Evolutionary conservation across 2,797 vertebrate species (phyloP).

Genomic region (Melanotaenia nigrans): DNA sequence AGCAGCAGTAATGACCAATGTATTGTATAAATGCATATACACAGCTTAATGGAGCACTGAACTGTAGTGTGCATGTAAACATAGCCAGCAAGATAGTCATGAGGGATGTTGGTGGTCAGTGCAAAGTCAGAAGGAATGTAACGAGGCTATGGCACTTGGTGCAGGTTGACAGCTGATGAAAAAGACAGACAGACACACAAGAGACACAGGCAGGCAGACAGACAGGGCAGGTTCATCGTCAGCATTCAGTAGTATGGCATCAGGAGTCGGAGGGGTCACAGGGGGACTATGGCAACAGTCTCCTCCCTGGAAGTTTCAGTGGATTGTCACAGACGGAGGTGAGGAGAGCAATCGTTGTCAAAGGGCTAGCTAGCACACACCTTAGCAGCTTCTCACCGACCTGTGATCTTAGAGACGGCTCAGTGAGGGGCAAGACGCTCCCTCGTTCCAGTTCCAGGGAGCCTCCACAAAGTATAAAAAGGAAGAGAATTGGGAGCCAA

Average conservation of each 20-base stretch:
- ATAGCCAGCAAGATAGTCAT: constrained; percentile 53
- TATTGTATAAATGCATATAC: not conserved
- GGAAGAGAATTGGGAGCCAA: constrained; percentile 42
- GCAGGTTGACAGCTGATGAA: constrained; percentile 76
- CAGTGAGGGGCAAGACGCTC: constrained; percentile 76
- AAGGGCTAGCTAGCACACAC: constrained; percentile 25
- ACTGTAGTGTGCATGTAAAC: constrained; percentile 64
- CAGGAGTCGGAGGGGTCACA: constrained; percentile 51
- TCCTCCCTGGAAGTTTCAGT: constrained; percentile 68
- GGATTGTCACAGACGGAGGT: constrained; percentile 59
- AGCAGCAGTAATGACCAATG: not conserved
- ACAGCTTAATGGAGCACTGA: constrained; percentile 23
- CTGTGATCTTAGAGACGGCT: constrained; percentile 53
- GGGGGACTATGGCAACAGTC: constrained; percentile 20
- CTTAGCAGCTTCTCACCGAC: constrained; percentile 27
- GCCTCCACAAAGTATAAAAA: constrained; percentile 41
- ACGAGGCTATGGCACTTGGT: constrained; percentile 85
- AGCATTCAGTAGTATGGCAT: constrained; percentile 88
- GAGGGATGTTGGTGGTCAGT: constrained; percentile 69
- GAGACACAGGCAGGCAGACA: constrained; percentile 51
- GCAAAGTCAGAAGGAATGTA: constrained; percentile 84
- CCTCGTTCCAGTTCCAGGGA: constrained; percentile 64
- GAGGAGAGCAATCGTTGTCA: constrained; percentile 63
- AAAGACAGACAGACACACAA: constrained; percentile 54
- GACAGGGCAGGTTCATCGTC: constrained; percentile 75